Conservation (phyloP, 2,113 vertebrate species). For the Gallinago media region DNA sequence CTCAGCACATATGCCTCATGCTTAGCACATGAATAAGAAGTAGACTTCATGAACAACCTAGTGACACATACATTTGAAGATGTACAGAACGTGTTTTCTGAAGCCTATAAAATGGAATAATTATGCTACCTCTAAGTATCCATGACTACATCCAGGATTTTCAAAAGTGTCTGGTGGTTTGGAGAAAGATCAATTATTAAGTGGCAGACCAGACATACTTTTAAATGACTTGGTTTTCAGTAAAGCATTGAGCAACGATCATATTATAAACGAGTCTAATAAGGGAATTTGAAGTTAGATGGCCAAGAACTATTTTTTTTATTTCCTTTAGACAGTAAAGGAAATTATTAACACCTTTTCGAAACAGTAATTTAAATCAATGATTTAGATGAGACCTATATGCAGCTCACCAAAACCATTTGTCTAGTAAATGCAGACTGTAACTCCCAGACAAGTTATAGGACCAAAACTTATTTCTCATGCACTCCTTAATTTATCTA, state of each 20-base stretch:
- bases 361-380: neutral
- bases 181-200: neutral
- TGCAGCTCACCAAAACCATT: neutral
- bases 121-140: neutral
- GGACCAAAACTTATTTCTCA: neutral
- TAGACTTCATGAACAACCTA: neutral
- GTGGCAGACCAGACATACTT: neutral
- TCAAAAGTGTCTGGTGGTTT: neutral
- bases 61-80: neutral
- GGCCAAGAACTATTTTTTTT: neutral
- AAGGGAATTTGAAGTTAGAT: neutral
- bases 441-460: neutral
- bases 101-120: neutral
- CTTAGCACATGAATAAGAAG: neutral
- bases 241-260: neutral
- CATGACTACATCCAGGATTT: neutral
- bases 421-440: neutral
- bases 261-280: neutral
- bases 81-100: neutral
- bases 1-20: neutral
- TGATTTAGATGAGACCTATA: neutral
- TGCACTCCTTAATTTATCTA: neutral
- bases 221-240: neutral
- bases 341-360: neutral
- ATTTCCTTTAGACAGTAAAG: neutral